These are phyloP conservation scores for Scaptomyza pallida DNA, from an alignment of 1,140 invertebrate genomes.

Conservation along the genomic window DNA sequence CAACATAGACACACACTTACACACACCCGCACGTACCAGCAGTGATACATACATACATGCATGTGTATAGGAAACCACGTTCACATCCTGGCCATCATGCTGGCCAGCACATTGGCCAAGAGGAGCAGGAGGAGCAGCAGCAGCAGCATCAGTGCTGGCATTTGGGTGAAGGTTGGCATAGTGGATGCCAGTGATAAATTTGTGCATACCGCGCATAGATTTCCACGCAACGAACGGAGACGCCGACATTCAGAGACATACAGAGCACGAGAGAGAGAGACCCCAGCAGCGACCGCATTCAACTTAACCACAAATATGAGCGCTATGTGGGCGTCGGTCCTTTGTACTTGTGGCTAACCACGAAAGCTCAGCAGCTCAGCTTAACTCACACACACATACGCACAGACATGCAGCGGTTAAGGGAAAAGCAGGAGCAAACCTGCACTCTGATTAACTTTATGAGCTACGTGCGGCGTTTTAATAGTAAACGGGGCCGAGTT, in stretches of 20 bases:
- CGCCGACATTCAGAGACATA: conserved; percentile 7
- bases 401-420: neutral
- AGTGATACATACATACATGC: conserved; percentile 14
- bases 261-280: neutral
- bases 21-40: neutral
- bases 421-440: conserved; percentile 7
- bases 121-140: conserved; percentile 25
- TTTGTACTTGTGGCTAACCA: conserved; percentile 66
- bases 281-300: conserved; percentile 28
- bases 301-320: conserved; percentile 61
- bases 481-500: conserved; percentile 53
- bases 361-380: conserved; percentile 20
- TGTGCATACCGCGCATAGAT: conserved; percentile 79
- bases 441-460: conserved; percentile 76
- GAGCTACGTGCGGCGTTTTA: conserved; percentile 75
- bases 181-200: conserved; percentile 76
- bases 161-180: conserved; percentile 79
- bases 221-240: conserved; percentile 52
- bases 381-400: conserved; percentile 3
- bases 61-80: conserved; percentile 42
- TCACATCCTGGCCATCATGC: conserved; percentile 47
- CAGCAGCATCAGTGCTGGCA: conserved; percentile 48
- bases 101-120: conserved; percentile 65
- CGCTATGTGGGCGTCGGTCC: conserved; percentile 56
- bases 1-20: conserved; percentile 31